phyloP scores from a whole-genome alignment of 2,888 invertebrate species.

The Hoplodrina blanda region DNA sequence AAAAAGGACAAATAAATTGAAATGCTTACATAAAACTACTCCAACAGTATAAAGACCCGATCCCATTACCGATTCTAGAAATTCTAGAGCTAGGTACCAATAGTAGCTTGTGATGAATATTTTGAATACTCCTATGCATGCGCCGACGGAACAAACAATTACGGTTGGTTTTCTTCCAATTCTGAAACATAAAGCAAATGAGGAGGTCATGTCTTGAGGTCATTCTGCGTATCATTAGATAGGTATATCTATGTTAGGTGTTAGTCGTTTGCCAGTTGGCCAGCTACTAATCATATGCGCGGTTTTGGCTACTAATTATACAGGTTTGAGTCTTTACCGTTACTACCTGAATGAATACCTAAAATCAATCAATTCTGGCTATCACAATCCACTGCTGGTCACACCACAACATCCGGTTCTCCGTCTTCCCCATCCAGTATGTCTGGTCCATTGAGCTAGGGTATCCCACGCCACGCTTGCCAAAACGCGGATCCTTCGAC shows the following conservation, averaged over 20 bases:
- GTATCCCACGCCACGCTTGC: too few relatives aligned
- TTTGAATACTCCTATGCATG: constrained; percentile 78
- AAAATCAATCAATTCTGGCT: not conserved
- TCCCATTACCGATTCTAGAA: constrained; percentile 79
- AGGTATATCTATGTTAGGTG: not conserved
- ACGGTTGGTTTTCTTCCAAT: constrained; percentile 82
- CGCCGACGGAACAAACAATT: constrained; percentile 79
- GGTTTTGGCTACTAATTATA: not conserved
- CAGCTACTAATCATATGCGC: not conserved
- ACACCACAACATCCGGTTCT: not conserved
- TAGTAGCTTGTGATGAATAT: constrained; percentile 77
- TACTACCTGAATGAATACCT: not conserved
- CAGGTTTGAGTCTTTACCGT: not conserved
- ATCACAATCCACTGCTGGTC: not conserved
- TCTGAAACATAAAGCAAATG: constrained; percentile 67
- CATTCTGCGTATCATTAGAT: not conserved
- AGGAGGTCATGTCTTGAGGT: not conserved
- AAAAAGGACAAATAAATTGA: not conserved
- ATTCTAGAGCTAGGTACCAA: constrained; percentile 77
- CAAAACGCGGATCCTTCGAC: too few relatives aligned
- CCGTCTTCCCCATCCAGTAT: not conserved
- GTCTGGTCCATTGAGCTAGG: not conserved
- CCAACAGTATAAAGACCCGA: constrained; percentile 83
- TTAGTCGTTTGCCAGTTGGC: not conserved
- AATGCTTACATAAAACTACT: constrained; percentile 79